Evolutionary conservation across 2,113 vertebrate species (phyloP).

Genomic region (Thinocorus orbignyianus): DNA sequence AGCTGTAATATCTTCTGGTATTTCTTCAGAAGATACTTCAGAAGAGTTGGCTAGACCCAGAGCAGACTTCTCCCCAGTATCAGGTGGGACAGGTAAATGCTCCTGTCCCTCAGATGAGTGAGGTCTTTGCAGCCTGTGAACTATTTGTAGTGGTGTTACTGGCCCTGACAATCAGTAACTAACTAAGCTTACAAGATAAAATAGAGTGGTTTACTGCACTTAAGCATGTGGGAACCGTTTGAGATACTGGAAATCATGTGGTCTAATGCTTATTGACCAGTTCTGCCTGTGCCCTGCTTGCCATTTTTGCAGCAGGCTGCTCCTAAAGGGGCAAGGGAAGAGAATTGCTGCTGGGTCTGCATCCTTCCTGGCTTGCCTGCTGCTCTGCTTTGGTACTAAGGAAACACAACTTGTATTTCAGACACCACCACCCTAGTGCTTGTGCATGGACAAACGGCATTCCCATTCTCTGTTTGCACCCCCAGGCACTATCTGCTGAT

Average conservation of each 20-base stretch:
- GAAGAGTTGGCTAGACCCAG: not conserved
- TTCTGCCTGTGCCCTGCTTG: not conserved
- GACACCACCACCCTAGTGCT: not conserved
- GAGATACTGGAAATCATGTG: accelerated
- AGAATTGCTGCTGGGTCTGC: not conserved
- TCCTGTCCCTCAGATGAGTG: not conserved
- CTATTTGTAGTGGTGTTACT: not conserved
- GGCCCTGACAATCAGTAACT: not conserved
- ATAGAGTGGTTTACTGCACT: not conserved
- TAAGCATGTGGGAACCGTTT: not conserved
- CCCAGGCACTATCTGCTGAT: not conserved
- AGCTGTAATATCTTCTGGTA: not conserved
- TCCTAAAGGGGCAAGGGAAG: not conserved
- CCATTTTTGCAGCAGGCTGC: accelerated
- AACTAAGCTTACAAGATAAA: not conserved
- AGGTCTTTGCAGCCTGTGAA: not conserved
- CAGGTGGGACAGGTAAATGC: not conserved
- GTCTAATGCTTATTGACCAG: accelerated
- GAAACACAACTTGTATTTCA: not conserved
- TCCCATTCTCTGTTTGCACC: not conserved
- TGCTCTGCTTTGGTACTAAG: accelerated
- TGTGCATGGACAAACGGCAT: not conserved
- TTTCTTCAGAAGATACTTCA: not conserved
- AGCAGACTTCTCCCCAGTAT: not conserved
- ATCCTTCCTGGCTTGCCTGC: not conserved